Conservation (phyloP, 2,113 vertebrate species). For the Tympanuchus pallidicinctus region DNA sequence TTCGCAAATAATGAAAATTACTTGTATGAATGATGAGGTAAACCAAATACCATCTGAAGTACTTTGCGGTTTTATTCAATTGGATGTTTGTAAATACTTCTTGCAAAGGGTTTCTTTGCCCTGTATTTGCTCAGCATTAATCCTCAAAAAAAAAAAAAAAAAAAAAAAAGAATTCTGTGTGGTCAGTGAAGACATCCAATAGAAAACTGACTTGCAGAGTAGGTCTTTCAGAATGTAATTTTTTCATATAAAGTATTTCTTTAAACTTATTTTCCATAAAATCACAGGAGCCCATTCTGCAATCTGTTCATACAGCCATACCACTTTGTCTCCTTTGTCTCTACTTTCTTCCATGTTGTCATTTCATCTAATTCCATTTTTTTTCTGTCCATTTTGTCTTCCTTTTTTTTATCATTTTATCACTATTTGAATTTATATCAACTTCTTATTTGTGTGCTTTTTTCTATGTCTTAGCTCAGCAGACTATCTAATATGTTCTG, state of each 20-base stretch:
- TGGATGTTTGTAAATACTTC: constrained; percentile 67
- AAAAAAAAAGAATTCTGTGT: neutral
- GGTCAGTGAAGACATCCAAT: constrained; percentile 37
- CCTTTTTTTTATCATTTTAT: neutral
- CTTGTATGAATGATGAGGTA: constrained; percentile 53
- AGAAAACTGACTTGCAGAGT: constrained; percentile 31
- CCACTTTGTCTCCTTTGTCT: neutral
- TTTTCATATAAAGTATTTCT: neutral
- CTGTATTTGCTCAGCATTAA: constrained; percentile 58
- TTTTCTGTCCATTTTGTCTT: neutral
- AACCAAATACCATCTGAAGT: constrained; percentile 50
- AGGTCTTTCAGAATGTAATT: constrained; percentile 15
- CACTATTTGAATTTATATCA: neutral
- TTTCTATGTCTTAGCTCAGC: neutral
- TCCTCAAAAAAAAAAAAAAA: neutral
- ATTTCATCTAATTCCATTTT: neutral
- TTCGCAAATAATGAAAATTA: neutral
- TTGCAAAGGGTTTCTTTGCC: constrained; percentile 48
- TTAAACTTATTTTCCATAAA: neutral
- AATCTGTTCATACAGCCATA: neutral
- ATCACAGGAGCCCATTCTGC: neutral
- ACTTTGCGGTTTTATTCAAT: constrained; percentile 69
- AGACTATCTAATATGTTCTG: neutral
- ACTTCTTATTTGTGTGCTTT: neutral
- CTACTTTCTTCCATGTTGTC: neutral